Evolutionary conservation across 2,888 invertebrate species (phyloP).

Genomic region (Drosophila flavopinicola): DNA sequence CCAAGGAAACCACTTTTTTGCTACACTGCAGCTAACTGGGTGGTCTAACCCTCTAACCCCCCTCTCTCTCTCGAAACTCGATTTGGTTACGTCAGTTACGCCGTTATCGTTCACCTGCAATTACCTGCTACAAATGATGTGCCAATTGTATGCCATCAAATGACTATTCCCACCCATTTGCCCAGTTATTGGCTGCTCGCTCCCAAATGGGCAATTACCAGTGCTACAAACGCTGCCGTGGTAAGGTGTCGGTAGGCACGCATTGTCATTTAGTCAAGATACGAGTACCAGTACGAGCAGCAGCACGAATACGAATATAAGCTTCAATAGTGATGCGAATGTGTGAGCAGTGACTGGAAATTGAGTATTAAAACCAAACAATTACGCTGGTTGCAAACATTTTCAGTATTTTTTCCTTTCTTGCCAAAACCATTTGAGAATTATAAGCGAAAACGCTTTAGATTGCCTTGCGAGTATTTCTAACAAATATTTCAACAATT

Average conservation of each 20-base stretch:
- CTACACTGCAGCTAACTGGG: conserved; percentile 9
- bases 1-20: conserved; percentile 45
- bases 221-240: conserved; percentile 53
- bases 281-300: conserved; percentile 11
- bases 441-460: not conserved
- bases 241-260: conserved; percentile 72
- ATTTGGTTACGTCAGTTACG: conserved; percentile 46
- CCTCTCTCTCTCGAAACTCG: not conserved
- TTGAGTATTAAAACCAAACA: not conserved
- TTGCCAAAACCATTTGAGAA: not conserved
- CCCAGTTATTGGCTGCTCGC: conserved; percentile 5
- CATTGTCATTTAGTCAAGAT: conserved; percentile 62
- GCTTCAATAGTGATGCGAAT: conserved; percentile 17
- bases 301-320: conserved; percentile 26
- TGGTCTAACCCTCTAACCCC: conserved; percentile 18
- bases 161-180: not conserved
- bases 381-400: not conserved
- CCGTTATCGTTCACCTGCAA: conserved; percentile 26
- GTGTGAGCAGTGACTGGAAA: conserved; percentile 5
- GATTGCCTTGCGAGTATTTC: too few relatives aligned
- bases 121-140: conserved; percentile 65
- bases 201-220: conserved; percentile 63
- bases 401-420: not conserved
- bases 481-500: too few relatives aligned
- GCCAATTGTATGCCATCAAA: conserved; percentile 65